phyloP scores from a whole-genome alignment of 2,797 vertebrate genomes.

The Chiropotes sagulatus region DNA sequence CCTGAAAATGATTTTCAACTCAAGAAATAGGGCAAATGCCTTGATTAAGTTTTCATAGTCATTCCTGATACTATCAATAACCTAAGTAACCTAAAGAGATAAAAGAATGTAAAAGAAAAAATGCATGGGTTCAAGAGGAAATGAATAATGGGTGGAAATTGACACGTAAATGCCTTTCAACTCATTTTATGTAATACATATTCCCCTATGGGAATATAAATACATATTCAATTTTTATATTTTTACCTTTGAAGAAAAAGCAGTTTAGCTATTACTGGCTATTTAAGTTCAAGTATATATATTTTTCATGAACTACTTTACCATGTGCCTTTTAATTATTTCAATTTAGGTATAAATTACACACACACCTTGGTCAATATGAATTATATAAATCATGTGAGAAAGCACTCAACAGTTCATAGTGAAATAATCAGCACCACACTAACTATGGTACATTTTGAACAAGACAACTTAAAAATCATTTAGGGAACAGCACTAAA shows the following conservation, averaged over 20 bases:
- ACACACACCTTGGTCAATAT: background rate
- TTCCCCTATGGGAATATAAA: background rate
- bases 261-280: background rate
- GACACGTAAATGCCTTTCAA: background rate
- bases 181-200: background rate
- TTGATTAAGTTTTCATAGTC: background rate
- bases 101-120: background rate
- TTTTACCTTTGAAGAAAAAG: background rate
- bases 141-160: background rate
- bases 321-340: background rate
- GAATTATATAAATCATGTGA: background rate
- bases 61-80: background rate
- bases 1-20: background rate
- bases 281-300: background rate
- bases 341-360: background rate
- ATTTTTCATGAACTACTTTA: background rate
- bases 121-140: background rate
- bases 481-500: background rate
- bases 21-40: background rate
- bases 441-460: background rate
- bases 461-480: background rate
- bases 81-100: background rate
- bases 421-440: background rate
- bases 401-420: background rate
- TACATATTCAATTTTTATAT: background rate